Conservation (phyloP, 2,888 invertebrate genomes). For the Leucophenga montana region DNA sequence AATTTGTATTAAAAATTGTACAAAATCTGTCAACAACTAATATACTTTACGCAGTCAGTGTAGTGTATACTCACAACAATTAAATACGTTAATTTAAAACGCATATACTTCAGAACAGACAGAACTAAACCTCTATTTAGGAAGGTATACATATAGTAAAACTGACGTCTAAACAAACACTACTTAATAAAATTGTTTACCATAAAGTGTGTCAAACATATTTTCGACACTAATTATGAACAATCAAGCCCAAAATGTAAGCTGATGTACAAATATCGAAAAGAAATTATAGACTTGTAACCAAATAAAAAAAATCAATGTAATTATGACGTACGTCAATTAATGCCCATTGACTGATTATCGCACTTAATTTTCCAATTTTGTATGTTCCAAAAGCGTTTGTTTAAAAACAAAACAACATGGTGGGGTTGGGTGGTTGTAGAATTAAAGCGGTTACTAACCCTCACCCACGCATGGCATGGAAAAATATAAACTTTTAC, state of each 20-base stretch:
- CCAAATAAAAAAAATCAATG: conserved; percentile 55
- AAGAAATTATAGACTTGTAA: conserved; percentile 49
- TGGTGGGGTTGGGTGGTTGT: neutral
- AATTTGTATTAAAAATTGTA: too few relatives aligned
- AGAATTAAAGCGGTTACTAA: too few relatives aligned
- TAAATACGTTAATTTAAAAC: too few relatives aligned
- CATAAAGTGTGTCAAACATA: conserved; percentile 18
- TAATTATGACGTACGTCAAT: conserved; percentile 51
- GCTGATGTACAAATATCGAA: conserved; percentile 44
- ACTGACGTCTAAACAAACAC: too few relatives aligned
- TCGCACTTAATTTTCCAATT: conserved; percentile 17
- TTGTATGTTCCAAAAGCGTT: neutral
- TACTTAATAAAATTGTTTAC: neutral
- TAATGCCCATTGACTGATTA: conserved; percentile 42
- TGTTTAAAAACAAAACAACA: neutral
- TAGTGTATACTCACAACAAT: too few relatives aligned
- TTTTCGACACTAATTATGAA: conserved; percentile 50
- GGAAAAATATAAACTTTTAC: conserved; percentile 16
- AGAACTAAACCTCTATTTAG: too few relatives aligned
- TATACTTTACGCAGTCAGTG: too few relatives aligned
- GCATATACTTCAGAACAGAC: too few relatives aligned
- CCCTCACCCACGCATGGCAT: too few relatives aligned
- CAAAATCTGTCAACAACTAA: too few relatives aligned
- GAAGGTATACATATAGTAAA: too few relatives aligned
- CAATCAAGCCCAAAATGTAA: conserved; percentile 25